A percentile compares a stretch with the other conserved stretches of the same genome.
Evolutionary conservation across 2,113 vertebrate genomes (phyloP).

Genomic region (Apodemus sylvaticus): DNA sequence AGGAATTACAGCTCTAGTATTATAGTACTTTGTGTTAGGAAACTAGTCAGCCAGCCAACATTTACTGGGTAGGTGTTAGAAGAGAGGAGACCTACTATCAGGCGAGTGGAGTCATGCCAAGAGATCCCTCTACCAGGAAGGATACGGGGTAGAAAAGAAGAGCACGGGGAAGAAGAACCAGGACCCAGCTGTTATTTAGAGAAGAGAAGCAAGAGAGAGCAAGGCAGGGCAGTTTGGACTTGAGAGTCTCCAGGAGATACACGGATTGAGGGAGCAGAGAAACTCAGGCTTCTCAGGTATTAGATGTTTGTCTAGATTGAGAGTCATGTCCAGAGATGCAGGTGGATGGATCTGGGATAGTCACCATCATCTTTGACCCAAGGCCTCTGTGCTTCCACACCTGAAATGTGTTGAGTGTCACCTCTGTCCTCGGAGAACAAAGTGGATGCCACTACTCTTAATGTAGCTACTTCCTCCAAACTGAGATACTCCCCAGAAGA

Average conservation of each 20-base stretch:
- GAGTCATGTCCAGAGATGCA: not conserved
- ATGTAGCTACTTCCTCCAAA: not conserved
- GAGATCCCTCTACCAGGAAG: not conserved
- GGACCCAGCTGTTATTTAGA: no score
- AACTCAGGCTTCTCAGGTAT: not conserved
- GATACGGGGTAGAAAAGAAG: no score
- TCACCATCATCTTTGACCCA: not conserved
- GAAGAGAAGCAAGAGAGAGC: no score
- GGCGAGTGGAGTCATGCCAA: not conserved
- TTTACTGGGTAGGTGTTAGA: not conserved
- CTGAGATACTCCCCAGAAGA: not conserved
- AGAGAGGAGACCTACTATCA: not conserved
- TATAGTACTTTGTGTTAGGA: not conserved
- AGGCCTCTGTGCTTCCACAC: not conserved
- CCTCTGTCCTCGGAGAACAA: not conserved
- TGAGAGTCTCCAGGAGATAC: not conserved
- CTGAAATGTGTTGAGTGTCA: not conserved
- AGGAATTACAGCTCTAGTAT: not conserved
- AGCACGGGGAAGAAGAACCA: not conserved
- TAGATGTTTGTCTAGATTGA: not conserved
- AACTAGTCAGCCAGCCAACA: not conserved
- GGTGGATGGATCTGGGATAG: not conserved
- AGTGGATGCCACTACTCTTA: not conserved
- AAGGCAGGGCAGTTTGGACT: not conserved
- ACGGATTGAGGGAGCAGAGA: not conserved